Evolutionary conservation across 1,140 invertebrate species (phyloP), one percentile per base, ranked within the genome.

Genomic region (Cherax quadricarinatus): DNA sequence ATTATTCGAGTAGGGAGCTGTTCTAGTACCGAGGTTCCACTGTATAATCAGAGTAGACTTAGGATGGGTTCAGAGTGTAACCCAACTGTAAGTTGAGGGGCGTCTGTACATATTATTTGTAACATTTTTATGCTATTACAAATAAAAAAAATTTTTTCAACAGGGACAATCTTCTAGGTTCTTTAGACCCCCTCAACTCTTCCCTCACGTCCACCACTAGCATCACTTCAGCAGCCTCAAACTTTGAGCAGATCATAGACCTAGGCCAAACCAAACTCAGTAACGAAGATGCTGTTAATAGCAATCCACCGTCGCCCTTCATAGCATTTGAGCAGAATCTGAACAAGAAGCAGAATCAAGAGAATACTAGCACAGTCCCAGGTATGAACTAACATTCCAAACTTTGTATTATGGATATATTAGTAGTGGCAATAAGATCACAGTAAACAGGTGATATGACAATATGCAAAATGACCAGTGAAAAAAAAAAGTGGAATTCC

Each of bases 321-420:
- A 93, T 93, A 89, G 93, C 93, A 83, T 93, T 93, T 88, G 93
- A 93, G 84, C 89, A 93, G 75, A 93, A 93, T 91, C 73, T 93
- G 79, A 93, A 93, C 82, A 93, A 93, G 89, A 93, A 93, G 89
- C 89, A 84, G 73, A 93, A 84, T 79, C 89, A 89, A 62, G 92
- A 93, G 86, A 90, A 90, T 84, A 89, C 80, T 86, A 88, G 88
- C 70, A 84, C 88, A 62, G 92, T 93, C 66, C 92, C 92, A 93
- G 92, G 92, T 93, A 88, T 79, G 89, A 49, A 75, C n/a, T 10
- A 70, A 70, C 30, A 41, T 41, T 41, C 30, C 30, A 7, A 62
- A 14, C 30, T 30, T 12, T 49, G 14, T 73, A 24, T 49, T 49
- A 16, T 7, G 57, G 30, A 66, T 49, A 41, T 41, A 41, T 41